A percentile compares a stretch with the other conserved stretches of the same genome.
Evolutionary conservation across 2,113 vertebrate species (phyloP).

Genomic region (Lucifuga dentata): DNA sequence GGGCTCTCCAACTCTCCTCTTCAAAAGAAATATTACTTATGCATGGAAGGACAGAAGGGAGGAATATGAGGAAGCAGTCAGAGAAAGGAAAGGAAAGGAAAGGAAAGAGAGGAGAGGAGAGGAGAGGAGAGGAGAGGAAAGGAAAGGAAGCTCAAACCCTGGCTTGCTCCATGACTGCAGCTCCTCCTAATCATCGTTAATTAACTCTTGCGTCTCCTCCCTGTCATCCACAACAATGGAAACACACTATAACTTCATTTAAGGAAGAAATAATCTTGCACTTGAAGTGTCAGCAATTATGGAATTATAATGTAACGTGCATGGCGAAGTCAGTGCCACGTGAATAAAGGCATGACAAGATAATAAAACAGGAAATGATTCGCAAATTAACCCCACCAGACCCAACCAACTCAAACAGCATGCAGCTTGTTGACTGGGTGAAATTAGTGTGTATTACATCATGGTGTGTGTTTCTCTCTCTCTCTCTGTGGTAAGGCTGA

Average conservation of each 20-base stretch:
- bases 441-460: conserved; percentile 63
- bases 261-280: conserved; percentile 75
- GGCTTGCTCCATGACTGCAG: conserved; percentile 62
- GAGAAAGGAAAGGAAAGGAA: conserved; percentile 40
- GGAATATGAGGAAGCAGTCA: conserved; percentile 16
- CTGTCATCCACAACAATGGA: conserved; percentile 79
- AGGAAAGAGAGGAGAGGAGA: conserved; percentile 12
- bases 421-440: conserved; percentile 55
- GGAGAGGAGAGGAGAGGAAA: conserved; percentile 55
- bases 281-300: conserved; percentile 76
- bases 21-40: not conserved
- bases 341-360: conserved; percentile 72
- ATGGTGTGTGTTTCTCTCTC: not conserved
- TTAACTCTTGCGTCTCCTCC: conserved; percentile 77
- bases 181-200: conserved; percentile 74
- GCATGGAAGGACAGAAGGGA: conserved; percentile 34
- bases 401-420: conserved; percentile 58
- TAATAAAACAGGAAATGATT: conserved; percentile 80
- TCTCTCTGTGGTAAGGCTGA: too few relatives aligned
- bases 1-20: conserved; percentile 70
- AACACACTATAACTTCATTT: conserved; percentile 77
- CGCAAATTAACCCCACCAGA: conserved; percentile 77
- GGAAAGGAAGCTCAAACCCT: conserved; percentile 49
- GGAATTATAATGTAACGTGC: conserved; percentile 64
- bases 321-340: conserved; percentile 57